Conservation (phyloP, 2,888 invertebrate species). For the Yponomeuta plumbellus region DNA sequence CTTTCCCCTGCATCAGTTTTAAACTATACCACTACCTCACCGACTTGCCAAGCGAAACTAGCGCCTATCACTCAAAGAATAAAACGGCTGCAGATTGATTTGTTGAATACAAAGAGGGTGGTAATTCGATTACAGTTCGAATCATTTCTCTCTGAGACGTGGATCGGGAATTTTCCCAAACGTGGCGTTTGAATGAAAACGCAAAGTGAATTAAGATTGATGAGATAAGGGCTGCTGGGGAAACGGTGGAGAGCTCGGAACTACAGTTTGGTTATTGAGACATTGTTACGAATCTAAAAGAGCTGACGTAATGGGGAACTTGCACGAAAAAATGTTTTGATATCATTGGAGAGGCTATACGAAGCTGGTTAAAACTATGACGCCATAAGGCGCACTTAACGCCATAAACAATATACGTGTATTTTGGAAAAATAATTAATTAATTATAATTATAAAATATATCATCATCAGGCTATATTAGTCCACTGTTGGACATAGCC, state of each 20-base stretch:
- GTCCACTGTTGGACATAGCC: too few relatives aligned
- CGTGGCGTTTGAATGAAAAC: conserved; percentile 34
- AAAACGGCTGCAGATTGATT: neutral
- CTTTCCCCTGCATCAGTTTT: neutral
- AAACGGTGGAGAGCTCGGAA: neutral
- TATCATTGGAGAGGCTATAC: too few relatives aligned
- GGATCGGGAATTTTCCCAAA: conserved; percentile 50
- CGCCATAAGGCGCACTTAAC: too few relatives aligned
- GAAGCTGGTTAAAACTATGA: too few relatives aligned
- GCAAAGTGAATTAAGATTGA: conserved; percentile 10
- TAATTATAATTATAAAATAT: too few relatives aligned
- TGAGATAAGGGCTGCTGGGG: neutral
- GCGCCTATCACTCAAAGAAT: neutral
- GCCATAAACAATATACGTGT: too few relatives aligned
- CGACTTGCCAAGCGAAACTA: neutral
- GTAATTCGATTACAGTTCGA: conserved; percentile 58
- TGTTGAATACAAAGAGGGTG: conserved; percentile 25
- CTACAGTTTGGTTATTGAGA: neutral
- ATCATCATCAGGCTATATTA: too few relatives aligned
- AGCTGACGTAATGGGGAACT: too few relatives aligned
- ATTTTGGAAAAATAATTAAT: too few relatives aligned
- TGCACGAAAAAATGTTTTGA: too few relatives aligned
- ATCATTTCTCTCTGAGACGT: conserved; percentile 53
- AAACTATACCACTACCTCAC: neutral
- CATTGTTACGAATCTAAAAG: too few relatives aligned